Percentiles rank a stretch among this genome's conserved stretches.
Evolutionary conservation across 2,113 vertebrate genomes (phyloP).

Genomic region (Anarrhichthys ocellatus): DNA sequence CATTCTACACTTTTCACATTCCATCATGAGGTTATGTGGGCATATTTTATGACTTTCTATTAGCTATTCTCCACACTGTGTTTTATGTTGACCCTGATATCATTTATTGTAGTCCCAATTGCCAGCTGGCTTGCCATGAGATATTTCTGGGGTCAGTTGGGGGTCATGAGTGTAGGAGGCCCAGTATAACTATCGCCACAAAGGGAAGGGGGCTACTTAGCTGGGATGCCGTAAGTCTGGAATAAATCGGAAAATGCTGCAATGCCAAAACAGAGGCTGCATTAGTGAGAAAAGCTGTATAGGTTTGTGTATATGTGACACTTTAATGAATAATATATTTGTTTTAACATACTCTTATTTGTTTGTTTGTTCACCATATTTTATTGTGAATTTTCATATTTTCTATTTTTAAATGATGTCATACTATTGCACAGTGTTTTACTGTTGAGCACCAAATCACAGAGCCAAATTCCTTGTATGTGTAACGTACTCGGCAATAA

Average conservation of each 20-base stretch:
- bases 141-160: conserved; percentile 27
- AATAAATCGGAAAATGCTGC: background rate
- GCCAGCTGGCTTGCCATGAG: conserved; percentile 45
- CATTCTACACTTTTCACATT: conserved; percentile 19
- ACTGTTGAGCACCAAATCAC: too few species aligned
- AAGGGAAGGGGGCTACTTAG: conserved; percentile 3
- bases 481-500: too few species aligned
- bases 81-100: conserved; percentile 35
- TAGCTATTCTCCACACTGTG: background rate
- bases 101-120: conserved; percentile 22
- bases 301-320: background rate
- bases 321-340: too few species aligned
- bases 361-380: too few species aligned
- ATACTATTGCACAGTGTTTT: too few species aligned
- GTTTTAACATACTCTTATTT: too few species aligned
- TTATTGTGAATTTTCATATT: too few species aligned
- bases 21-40: conserved; percentile 32
- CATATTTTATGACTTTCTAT: conserved; percentile 6
- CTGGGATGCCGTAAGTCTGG: background rate
- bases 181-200: background rate
- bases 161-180: conserved; percentile 52
- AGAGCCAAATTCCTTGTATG: too few species aligned
- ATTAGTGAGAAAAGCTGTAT: background rate
- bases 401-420: too few species aligned
- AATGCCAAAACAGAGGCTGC: background rate